Conservation (phyloP, 1,140 invertebrate species). For the Hycleus phaleratus region DNA sequence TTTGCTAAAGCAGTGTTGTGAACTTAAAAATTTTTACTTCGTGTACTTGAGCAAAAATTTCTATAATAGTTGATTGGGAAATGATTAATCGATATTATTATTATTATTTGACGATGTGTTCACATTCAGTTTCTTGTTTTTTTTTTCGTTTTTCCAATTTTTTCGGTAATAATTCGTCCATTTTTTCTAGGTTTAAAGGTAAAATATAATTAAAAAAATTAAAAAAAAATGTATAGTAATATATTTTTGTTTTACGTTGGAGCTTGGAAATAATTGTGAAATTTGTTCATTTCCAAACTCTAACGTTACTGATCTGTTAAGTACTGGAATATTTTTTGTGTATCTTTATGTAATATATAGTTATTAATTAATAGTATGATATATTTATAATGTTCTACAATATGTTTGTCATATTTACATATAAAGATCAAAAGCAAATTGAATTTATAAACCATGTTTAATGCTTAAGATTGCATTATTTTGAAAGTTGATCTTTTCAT, state of each 20-base stretch:
- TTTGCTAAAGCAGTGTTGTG: slow-evolving; percentile 14
- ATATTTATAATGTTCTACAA: slow-evolving; percentile 11
- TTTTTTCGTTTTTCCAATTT: too few species aligned
- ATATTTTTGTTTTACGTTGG: slow-evolving; percentile 21
- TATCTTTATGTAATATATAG: slow-evolving; percentile 16
- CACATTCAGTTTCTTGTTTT: slow-evolving; percentile 2
- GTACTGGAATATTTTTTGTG: slow-evolving; percentile 12
- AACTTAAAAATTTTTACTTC: slow-evolving; percentile 10
- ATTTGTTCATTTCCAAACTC: slow-evolving; percentile 4
- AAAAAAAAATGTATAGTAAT: slow-evolving; percentile 21
- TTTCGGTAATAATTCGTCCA: slow-evolving; percentile 22
- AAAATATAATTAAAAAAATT: slow-evolving; percentile 6
- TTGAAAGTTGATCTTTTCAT: neutral
- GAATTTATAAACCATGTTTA: slow-evolving; percentile 11
- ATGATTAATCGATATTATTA: neutral
- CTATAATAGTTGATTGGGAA: neutral
- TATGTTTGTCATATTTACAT: slow-evolving; percentile 8
- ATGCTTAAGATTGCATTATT: slow-evolving; percentile 10
- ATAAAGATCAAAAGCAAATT: neutral
- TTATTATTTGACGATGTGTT: slow-evolving; percentile 23
- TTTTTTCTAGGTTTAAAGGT: slow-evolving; percentile 7
- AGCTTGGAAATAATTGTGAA: slow-evolving; percentile 3
- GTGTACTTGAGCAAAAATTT: slow-evolving; percentile 8
- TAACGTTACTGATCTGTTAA: slow-evolving; percentile 12
- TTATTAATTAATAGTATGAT: slow-evolving; percentile 12